Percentiles rank a stretch among this genome's conserved stretches.
Evolutionary conservation across 2,888 invertebrate species (phyloP).

Genomic region (Drosophila leonis): DNA sequence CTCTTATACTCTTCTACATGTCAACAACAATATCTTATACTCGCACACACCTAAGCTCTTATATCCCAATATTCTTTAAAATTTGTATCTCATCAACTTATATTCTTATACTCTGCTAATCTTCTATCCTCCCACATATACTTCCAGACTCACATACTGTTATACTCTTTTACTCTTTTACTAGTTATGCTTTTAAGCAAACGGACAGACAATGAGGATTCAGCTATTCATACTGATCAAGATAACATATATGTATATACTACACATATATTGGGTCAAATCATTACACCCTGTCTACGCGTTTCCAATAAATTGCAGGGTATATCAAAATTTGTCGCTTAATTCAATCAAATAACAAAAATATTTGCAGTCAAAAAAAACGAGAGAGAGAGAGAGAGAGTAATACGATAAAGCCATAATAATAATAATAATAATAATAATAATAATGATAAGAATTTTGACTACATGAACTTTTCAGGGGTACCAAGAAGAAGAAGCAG

Average conservation of each 20-base stretch:
- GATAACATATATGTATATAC: no score
- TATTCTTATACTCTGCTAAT: not conserved
- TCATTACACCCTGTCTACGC: not conserved
- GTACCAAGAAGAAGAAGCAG: not conserved
- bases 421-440: not conserved
- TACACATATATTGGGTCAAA: not conserved
- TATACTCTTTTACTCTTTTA: no score
- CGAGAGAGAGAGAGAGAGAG: not conserved
- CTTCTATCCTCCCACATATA: no score
- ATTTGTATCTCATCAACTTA: no score
- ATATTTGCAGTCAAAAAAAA: constrained; percentile 11
- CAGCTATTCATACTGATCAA: no score
- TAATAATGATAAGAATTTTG: not conserved
- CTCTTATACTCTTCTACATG: no score
- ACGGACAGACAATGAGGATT: no score
- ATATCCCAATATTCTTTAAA: no score
- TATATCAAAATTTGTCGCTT: constrained; percentile 29
- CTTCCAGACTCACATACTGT: no score
- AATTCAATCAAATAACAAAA: constrained; percentile 64
- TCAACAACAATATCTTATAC: no score
- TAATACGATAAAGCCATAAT: constrained; percentile 3
- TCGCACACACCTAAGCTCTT: no score
- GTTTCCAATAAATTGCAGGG: not conserved
- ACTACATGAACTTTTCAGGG: not conserved
- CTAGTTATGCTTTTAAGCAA: no score